Base-by-base conservation (phyloP, 1,140 invertebrate genomes). In the Zaprionus ghesquierei region DNA sequence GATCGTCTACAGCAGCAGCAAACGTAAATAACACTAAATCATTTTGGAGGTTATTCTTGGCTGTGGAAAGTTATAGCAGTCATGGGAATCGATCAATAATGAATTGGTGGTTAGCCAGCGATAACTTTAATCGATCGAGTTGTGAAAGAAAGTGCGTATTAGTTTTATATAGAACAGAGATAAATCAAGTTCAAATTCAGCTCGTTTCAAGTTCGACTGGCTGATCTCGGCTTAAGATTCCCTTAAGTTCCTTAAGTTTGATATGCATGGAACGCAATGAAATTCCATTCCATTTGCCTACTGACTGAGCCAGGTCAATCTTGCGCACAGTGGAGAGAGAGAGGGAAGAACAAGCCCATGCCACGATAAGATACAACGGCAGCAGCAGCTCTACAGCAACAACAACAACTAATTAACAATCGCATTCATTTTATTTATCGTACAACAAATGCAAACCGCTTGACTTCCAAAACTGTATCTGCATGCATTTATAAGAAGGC, bases 391-490 rank as follows among this genome's bases (percentile, higher is more conserved):
- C 75, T 56, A 51, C 56, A 75, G 53, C 71, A 75, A 61, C 77
- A 86, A 86, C 77, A 86, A 85, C 82, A 86, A 86, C 82, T 86
- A 86, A 86, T 86, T 86, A 86, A 86, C 82, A 86, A 86, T 86
- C 82, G 82, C 82, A 86, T 86, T 86, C 84, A 86, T 86, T 86
- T 86, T 86, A 86, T 86, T 86, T 86, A 86, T 87, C 82, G 82
- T 87, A 87, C 79, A 41, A 41, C 35, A 87, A 86, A 86, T 86
- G 82, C 82, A 87, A 87, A 87, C 82, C 84, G 82, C 82, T 89
- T 82, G 82, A 89, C 82, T 87, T 86, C 82, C 82, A 89, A 87
- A 87, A 87, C 82, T 79, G 82, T 87, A 89, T 87, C 82, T 87
- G 75, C 84, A 60, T 87, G 84, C 82, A 87, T 87, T 87, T 87